Conservation (phyloP, 2,797 vertebrate species). For the Triplophysa yarkandensis region DNA sequence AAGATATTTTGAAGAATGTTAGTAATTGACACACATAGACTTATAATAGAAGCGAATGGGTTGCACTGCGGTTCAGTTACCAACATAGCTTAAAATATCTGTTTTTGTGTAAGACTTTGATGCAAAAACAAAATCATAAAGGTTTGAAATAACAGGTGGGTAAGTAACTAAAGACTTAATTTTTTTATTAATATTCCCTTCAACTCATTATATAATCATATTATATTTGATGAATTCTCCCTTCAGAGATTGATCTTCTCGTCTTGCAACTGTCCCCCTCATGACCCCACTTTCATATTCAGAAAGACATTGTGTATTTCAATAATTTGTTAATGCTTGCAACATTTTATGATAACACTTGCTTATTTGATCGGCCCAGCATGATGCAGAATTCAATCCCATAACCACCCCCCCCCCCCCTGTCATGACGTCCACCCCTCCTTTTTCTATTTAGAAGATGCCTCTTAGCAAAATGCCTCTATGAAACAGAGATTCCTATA, state of each 20-base stretch:
- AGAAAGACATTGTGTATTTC: slow-evolving; percentile 26
- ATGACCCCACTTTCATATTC: slow-evolving; percentile 47
- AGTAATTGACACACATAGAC: too few relatives aligned
- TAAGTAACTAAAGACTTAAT: too few relatives aligned
- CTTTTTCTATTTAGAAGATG: slow-evolving; percentile 75
- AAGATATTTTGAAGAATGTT: too few relatives aligned
- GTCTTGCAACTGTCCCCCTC: slow-evolving; percentile 21
- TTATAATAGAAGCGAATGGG: too few relatives aligned
- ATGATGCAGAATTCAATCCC: slow-evolving; percentile 65
- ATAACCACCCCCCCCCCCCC: slow-evolving; percentile 68
- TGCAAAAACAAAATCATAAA: too few relatives aligned
- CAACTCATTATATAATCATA: not conserved
- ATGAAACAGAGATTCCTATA: slow-evolving; percentile 79
- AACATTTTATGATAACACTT: slow-evolving; percentile 49
- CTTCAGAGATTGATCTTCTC: slow-evolving; percentile 12
- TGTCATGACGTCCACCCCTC: slow-evolving; percentile 64
- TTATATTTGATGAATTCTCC: not conserved
- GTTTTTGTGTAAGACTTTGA: too few relatives aligned
- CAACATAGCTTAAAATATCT: too few relatives aligned
- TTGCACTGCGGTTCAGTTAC: too few relatives aligned
- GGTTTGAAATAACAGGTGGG: too few relatives aligned
- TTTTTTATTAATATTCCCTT: too few relatives aligned
- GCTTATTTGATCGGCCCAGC: slow-evolving; percentile 58
- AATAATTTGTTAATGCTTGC: slow-evolving; percentile 43
- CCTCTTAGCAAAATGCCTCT: slow-evolving; percentile 72